Percentiles rank a stretch among this genome's conserved stretches.
Evolutionary conservation across 2,888 invertebrate species (phyloP).

Genomic region (Tinea semifulvella): DNA sequence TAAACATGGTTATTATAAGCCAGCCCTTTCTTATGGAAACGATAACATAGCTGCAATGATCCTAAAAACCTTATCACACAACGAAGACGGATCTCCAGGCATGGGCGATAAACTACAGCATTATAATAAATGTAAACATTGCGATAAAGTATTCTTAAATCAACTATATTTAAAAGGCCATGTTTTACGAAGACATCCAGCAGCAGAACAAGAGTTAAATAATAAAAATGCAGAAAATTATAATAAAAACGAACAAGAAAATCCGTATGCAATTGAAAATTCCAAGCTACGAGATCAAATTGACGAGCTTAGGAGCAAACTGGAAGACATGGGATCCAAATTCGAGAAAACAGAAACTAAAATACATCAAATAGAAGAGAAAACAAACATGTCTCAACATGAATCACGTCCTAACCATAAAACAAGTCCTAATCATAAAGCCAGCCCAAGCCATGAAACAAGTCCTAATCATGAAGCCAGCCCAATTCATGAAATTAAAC

Average conservation of each 20-base stretch:
- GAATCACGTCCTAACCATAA: conserved; percentile 1
- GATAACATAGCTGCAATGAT: conserved; percentile 59
- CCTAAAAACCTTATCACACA: conserved; percentile 47
- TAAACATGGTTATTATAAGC: conserved; percentile 36
- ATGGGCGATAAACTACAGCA: conserved; percentile 37
- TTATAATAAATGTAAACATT: conserved; percentile 68
- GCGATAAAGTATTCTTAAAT: conserved; percentile 74
- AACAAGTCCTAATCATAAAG: conserved; percentile 16
- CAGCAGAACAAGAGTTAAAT: conserved; percentile 23
- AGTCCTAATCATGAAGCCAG: neutral
- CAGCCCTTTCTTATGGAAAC: conserved; percentile 43
- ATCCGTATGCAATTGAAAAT: conserved; percentile 48
- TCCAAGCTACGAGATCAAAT: conserved; percentile 63
- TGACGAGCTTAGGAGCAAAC: conserved; percentile 50
- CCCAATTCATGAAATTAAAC: conserved; percentile 22
- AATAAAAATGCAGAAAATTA: conserved; percentile 20
- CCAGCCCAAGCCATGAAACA: neutral
- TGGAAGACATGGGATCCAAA: conserved; percentile 51
- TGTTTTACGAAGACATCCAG: conserved; percentile 64
- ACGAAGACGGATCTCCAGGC: conserved; percentile 36
- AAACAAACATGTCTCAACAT: conserved; percentile 15
- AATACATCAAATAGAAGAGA: no score
- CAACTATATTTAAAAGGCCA: conserved; percentile 72
- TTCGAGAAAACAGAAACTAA: conserved; percentile 27
- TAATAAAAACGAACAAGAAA: conserved; percentile 42